Conservation (phyloP, 1,140 invertebrate genomes). For the Druon quercuslanigerum region DNA sequence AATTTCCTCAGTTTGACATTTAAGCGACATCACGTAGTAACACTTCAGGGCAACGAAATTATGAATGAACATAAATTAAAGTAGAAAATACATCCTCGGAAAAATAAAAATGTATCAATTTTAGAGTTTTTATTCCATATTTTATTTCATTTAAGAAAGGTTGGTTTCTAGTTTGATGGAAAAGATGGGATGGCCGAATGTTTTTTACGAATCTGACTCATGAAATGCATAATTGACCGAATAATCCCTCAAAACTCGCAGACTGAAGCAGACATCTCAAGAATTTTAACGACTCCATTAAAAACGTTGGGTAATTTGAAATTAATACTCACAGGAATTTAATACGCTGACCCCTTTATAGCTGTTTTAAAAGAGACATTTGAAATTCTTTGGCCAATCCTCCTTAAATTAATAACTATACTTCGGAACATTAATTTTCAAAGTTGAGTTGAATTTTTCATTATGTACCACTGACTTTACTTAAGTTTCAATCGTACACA, state of each 20-base stretch:
- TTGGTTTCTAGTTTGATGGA: background rate
- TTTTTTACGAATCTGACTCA: slow-evolving; percentile 8
- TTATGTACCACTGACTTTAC: too few relatives aligned
- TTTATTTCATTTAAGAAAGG: background rate
- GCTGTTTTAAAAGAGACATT: slow-evolving; percentile 10
- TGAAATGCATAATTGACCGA: background rate
- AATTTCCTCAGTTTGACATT: too few relatives aligned
- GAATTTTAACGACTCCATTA: slow-evolving; percentile 27
- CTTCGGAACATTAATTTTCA: too few relatives aligned
- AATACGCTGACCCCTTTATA: slow-evolving; percentile 15
- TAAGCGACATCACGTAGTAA: too few relatives aligned
- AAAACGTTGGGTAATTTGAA: slow-evolving; percentile 26
- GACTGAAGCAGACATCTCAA: slow-evolving; percentile 8
- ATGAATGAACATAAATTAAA: too few relatives aligned
- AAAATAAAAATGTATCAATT: too few relatives aligned
- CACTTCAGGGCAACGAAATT: too few relatives aligned
- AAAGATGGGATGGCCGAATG: background rate
- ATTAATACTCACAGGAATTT: slow-evolving; percentile 25
- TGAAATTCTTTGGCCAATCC: background rate
- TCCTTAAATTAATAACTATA: background rate
- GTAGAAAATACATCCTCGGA: too few relatives aligned
- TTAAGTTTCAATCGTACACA: too few relatives aligned
- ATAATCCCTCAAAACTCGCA: slow-evolving; percentile 1
- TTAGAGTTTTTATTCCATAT: background rate
- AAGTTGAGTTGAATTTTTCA: too few relatives aligned